Conservation (phyloP, 2,113 vertebrate species). For the Phrynosoma blainvillii region DNA sequence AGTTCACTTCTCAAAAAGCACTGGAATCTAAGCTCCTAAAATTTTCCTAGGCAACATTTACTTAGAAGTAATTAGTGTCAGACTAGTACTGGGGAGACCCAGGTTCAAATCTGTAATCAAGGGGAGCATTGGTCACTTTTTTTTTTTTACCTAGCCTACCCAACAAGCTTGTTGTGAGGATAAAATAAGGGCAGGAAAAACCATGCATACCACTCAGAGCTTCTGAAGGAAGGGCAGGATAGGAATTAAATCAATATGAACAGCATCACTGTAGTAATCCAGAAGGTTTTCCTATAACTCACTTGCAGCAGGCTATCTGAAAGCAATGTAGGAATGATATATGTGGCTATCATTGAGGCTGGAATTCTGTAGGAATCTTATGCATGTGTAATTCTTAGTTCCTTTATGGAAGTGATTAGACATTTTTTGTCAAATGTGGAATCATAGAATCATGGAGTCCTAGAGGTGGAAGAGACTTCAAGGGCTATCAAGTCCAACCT, state of each 20-base stretch:
- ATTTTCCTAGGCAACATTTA: too few relatives aligned
- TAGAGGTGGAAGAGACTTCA: too few relatives aligned
- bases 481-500: too few relatives aligned
- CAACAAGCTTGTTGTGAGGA: neutral
- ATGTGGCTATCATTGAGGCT: too few relatives aligned
- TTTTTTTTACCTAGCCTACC: neutral
- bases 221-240: neutral
- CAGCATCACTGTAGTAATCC: neutral
- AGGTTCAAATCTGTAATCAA: too few relatives aligned
- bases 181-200: neutral
- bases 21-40: neutral
- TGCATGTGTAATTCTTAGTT: too few relatives aligned
- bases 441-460: too few relatives aligned
- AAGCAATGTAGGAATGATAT: neutral
- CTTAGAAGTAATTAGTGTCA: neutral
- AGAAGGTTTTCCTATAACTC: neutral
- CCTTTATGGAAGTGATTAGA: too few relatives aligned
- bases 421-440: too few relatives aligned
- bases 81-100: neutral
- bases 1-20: constrained; percentile 15
- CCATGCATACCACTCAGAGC: too few relatives aligned
- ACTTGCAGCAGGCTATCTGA: neutral
- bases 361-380: too few relatives aligned
- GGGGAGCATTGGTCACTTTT: neutral
- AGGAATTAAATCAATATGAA: neutral